Evolutionary conservation across 2,888 invertebrate species (phyloP).

Genomic region (Cataglyphis livida): DNA sequence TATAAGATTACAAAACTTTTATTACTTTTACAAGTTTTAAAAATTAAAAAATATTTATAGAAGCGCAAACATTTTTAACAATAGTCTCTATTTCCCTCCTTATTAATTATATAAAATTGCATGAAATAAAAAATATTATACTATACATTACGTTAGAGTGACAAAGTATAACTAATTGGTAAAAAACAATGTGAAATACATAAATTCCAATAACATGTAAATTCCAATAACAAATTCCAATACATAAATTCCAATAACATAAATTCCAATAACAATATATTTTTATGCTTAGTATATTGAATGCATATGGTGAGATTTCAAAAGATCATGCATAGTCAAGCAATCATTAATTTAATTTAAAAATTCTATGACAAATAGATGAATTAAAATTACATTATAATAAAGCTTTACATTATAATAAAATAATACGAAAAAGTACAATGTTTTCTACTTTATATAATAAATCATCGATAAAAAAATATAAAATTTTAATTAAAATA

Average conservation of each 20-base stretch:
- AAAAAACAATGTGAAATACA: neutral
- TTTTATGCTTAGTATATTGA: neutral
- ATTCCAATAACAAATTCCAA: neutral
- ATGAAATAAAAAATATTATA: too few relatives aligned
- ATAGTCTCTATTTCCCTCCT: neutral
- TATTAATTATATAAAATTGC: neutral
- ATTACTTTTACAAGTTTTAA: neutral
- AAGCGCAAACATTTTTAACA: neutral
- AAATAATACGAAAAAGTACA: neutral
- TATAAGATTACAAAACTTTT: neutral
- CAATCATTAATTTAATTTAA: neutral
- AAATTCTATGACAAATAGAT: neutral
- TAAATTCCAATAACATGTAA: neutral
- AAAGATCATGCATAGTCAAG: neutral
- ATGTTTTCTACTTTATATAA: neutral
- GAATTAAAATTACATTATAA: neutral
- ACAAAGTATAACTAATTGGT: neutral
- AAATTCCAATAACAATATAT: neutral
- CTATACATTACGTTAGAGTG: neutral
- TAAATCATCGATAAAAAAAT: neutral
- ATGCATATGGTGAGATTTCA: neutral
- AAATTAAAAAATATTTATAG: neutral
- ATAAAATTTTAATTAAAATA: neutral
- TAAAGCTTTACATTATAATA: neutral
- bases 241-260: neutral